Conservation (phyloP, 1,140 invertebrate genomes). For the Venturia canescens region DNA sequence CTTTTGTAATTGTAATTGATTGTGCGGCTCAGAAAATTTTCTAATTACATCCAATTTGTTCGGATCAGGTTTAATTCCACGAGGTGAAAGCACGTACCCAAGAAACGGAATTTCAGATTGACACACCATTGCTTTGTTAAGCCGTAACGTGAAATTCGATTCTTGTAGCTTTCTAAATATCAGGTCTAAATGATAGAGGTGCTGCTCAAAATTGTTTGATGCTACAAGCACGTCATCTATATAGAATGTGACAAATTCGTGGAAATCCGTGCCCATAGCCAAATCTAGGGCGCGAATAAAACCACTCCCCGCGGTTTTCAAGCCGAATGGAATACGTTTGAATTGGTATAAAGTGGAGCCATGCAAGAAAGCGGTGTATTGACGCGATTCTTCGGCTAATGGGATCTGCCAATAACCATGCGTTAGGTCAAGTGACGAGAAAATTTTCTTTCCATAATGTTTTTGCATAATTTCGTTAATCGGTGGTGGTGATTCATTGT, state of each 20-base stretch:
- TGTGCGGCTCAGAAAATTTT: constrained; percentile 44
- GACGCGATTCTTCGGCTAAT: constrained; percentile 47
- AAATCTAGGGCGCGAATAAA: constrained; percentile 46
- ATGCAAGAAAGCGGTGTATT: constrained; percentile 62
- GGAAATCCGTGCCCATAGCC: constrained; percentile 4
- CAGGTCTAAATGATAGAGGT: constrained; percentile 52
- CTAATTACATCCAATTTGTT: constrained; percentile 36
- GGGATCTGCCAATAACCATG: constrained; percentile 67
- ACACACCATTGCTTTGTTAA: constrained; percentile 44
- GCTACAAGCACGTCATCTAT: constrained; percentile 57
- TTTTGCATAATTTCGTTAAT: constrained; percentile 55
- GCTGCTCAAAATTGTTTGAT: constrained; percentile 49
- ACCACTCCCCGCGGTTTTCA: constrained; percentile 44
- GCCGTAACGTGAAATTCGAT: constrained; percentile 45
- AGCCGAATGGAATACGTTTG: constrained; percentile 36
- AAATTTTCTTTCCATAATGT: constrained; percentile 23
- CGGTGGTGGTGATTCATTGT: constrained; percentile 40
- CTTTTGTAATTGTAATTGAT: constrained; percentile 8
- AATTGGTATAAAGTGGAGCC: constrained; percentile 54
- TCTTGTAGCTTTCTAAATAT: constrained; percentile 45
- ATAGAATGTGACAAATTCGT: constrained; percentile 47
- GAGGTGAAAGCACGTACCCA: constrained; percentile 21
- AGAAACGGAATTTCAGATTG: constrained; percentile 44
- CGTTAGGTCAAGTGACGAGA: constrained; percentile 63
- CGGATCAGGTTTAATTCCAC: constrained; percentile 35